Percentiles rank a stretch among this genome's conserved stretches.
phyloP scores from a whole-genome alignment of 2,113 vertebrate genomes.

The Calyptommatus sinebrachiatus region DNA sequence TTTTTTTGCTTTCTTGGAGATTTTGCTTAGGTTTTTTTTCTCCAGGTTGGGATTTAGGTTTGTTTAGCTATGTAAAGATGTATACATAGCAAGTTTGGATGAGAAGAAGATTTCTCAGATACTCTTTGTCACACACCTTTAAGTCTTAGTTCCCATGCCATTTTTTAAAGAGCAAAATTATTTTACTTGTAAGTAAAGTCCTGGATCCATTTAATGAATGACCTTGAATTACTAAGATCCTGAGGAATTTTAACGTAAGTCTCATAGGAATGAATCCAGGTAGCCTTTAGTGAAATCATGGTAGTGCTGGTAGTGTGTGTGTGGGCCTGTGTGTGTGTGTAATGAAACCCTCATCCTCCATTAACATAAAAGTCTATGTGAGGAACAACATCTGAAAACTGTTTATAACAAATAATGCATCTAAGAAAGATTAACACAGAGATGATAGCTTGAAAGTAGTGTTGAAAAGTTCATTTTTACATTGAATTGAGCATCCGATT shows the following conservation, averaged over 20 bases:
- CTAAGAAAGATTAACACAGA: background rate
- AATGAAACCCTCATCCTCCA: background rate
- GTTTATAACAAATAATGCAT: background rate
- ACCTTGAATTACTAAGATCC: background rate
- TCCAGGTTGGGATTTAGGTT: too few species aligned
- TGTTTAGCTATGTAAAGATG: fast-evolving
- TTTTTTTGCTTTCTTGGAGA: too few species aligned
- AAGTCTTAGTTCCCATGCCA: too few species aligned
- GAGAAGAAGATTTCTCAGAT: too few species aligned
- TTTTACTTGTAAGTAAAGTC: background rate
- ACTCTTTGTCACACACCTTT: background rate
- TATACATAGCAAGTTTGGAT: background rate
- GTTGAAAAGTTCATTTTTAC: too few species aligned
- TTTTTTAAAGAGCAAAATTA: background rate
- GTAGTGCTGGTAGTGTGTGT: too few species aligned
- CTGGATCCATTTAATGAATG: background rate
- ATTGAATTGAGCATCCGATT: too few species aligned
- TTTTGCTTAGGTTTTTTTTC: too few species aligned
- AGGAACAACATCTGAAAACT: background rate
- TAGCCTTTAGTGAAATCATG: background rate
- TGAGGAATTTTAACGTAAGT: background rate
- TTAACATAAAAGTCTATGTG: background rate
- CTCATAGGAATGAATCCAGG: background rate
- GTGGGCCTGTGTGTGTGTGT: too few species aligned
- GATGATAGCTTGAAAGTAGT: background rate